Evolutionary conservation across 2,797 vertebrate species (phyloP).

Genomic region (Myotis pilosus): DNA sequence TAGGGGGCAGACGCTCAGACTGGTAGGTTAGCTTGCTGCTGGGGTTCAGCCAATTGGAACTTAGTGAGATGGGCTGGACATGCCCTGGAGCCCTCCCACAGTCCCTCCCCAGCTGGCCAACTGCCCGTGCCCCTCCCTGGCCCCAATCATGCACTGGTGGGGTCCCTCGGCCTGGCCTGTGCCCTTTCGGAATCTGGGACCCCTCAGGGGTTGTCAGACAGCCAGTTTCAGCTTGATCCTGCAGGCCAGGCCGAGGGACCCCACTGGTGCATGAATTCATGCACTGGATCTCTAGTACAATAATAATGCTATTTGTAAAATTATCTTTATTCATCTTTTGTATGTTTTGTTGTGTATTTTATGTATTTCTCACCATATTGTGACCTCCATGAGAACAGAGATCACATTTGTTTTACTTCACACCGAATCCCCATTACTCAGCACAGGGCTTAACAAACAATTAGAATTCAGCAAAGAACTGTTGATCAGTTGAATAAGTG

Average conservation of each 20-base stretch:
- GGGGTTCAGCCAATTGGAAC: no score
- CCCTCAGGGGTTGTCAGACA: no score
- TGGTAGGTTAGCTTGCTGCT: no score
- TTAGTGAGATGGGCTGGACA: no score
- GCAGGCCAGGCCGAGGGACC: no score
- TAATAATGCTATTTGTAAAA: not conserved
- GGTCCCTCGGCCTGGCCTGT: no score
- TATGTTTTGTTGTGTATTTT: not conserved
- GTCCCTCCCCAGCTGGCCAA: no score
- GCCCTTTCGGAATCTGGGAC: not conserved
- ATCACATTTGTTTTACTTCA: not conserved
- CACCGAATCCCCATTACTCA: not conserved
- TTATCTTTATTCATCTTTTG: not conserved
- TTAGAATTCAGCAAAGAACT: not conserved
- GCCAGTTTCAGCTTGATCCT: no score
- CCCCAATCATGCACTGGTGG: fast-evolving
- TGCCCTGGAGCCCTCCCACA: no score
- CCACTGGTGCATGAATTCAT: no score
- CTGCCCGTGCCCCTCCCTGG: no score
- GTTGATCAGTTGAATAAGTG: not conserved
- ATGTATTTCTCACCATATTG: not conserved
- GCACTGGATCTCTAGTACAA: not conserved
- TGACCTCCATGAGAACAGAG: not conserved
- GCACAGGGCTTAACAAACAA: not conserved
- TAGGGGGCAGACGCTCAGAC: no score